Conservation (phyloP, 2,888 invertebrate genomes). For the Diaprepes abbreviatus region DNA sequence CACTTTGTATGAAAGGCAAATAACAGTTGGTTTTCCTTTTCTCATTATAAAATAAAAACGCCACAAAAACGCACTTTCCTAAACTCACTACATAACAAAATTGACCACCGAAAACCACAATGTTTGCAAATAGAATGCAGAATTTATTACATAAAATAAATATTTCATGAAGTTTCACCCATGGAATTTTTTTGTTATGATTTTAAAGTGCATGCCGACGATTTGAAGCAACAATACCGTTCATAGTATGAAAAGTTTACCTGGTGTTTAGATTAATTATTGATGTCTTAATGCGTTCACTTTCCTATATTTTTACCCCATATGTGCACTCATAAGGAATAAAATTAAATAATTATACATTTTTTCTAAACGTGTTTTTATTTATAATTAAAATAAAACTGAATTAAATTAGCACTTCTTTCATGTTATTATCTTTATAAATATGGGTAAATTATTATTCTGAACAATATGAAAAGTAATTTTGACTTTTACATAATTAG, state of each 20-base stretch:
- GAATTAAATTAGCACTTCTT: conserved; percentile 5
- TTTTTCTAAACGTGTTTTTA: neutral
- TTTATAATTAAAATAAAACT: conserved; percentile 14
- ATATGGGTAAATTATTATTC: neutral
- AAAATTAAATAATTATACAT: conserved; percentile 41
- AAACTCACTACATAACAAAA: conserved; percentile 24
- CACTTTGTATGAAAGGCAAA: conserved; percentile 64
- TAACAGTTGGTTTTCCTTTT: conserved; percentile 58
- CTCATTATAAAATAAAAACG: conserved; percentile 52
- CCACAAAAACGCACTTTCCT: conserved; percentile 2
- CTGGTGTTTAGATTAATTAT: conserved; percentile 28
- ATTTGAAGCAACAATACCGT: neutral
- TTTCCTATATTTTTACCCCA: conserved; percentile 57
- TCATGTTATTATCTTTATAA: neutral
- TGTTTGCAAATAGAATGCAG: neutral
- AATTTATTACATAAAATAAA: conserved; percentile 42
- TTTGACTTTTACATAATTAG: neutral
- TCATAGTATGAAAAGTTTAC: conserved; percentile 4
- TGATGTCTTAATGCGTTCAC: conserved; percentile 53
- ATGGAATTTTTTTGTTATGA: conserved; percentile 42
- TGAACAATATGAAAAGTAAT: neutral
- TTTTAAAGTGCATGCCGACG: neutral
- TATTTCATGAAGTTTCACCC: conserved; percentile 43
- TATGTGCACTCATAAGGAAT: conserved; percentile 63
- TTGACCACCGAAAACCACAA: conserved; percentile 15